Conservation (phyloP, 1,140 invertebrate genomes). For the Leptinotarsa texana region DNA sequence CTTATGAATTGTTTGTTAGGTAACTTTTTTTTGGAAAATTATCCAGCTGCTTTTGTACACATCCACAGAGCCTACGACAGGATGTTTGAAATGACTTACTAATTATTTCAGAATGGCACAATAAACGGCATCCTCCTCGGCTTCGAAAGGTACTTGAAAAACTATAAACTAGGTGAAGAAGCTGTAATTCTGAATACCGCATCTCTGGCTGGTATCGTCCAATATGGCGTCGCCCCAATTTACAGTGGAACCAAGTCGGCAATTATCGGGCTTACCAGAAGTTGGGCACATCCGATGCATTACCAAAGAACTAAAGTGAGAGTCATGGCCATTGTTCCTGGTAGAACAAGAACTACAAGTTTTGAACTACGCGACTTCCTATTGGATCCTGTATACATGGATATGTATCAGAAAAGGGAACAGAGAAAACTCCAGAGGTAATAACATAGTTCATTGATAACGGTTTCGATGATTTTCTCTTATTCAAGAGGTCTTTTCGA, state of each 20-base stretch:
- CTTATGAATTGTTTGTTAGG: no score
- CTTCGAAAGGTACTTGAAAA: slow-evolving; percentile 37
- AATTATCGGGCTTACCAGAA: slow-evolving; percentile 35
- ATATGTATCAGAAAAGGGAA: neutral
- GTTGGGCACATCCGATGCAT: slow-evolving; percentile 30
- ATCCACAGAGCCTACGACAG: no score
- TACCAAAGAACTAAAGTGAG: slow-evolving; percentile 46
- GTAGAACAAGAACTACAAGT: slow-evolving; percentile 43
- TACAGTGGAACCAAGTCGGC: slow-evolving; percentile 43
- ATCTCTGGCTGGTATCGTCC: slow-evolving; percentile 35
- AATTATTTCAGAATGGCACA: slow-evolving; percentile 38
- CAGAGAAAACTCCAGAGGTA: neutral
- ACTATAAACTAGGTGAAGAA: slow-evolving; percentile 37
- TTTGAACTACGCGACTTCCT: neutral
- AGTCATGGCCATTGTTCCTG: slow-evolving; percentile 50
- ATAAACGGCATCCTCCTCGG: slow-evolving; percentile 38
- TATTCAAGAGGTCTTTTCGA: no score
- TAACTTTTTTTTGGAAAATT: no score
- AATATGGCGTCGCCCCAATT: slow-evolving; percentile 31
- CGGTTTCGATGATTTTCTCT: no score
- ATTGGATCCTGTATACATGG: slow-evolving; percentile 1
- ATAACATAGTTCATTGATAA: neutral
- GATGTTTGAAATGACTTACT: no score
- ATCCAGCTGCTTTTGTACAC: no score
- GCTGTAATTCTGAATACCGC: slow-evolving; percentile 42